Base-by-base conservation (phyloP, 2,113 vertebrate species). In the Caloenas nicobarica region DNA sequence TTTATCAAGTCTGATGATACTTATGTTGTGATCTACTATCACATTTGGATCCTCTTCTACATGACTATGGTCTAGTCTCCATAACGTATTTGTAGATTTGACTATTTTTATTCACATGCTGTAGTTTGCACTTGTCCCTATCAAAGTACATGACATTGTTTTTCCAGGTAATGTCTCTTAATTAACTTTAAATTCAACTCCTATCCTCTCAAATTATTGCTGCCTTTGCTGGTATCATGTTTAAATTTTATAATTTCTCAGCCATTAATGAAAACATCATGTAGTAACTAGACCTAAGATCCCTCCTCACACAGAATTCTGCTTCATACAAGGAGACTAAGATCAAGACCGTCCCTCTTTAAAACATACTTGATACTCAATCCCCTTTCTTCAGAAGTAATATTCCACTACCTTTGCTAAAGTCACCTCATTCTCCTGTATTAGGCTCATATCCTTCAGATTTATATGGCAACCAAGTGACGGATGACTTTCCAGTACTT, bases 1-100 rank as follows among this genome's bases (percentile, higher is more conserved):
- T 89, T 81, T 70, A n/a, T 53, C 7, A 29, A 7, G 7, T 66
- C 69, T 61, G 36, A 70, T 9, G 3, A 13, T 61, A 61, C 21
- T 76, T 68, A 64, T 5, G 6, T 23, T 85, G 42, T 42, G 38
- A 68, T 76, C 51, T 93, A 38, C 19, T 38, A 36, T 29, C 42
- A 31, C 13, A 57, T 54, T 86, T 65, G 13, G 60, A 72, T 73
- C 40, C 24, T 40, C 24, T 80, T 60, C 83, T 69, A 42, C 22
- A 44, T 11, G 14, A 71, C 56, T 57, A 8, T 3, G 24, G 34
- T 25, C 62, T 69, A 31, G 29, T 33, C 28, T 72, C 48, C 16
- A 12, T 0, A 11, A 9, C 5, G 3, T 53, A 57, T 69, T 50
- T 31, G 66, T 40, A 72, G 8, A 80, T 16, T 1, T 2, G 2